A percentile compares a stretch with the other conserved stretches of the same genome.
Conservation (phyloP, 2,797 vertebrate genomes). For the Sus cebifrons region DNA sequence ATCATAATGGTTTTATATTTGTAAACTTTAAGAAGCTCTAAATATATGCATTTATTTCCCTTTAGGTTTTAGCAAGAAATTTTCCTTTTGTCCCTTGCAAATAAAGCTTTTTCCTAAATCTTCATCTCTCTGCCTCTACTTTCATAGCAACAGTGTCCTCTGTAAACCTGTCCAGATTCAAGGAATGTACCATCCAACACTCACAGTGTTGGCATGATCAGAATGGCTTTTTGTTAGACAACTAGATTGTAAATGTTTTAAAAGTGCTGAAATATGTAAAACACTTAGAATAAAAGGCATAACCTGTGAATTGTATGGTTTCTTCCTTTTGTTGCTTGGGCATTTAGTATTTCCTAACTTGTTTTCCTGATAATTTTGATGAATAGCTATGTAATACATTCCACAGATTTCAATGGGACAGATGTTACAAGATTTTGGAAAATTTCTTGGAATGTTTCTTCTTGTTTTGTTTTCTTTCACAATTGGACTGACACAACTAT, state of each 20-base stretch:
- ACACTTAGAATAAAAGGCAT: not conserved
- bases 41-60: slow-evolving; percentile 28
- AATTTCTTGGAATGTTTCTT: slow-evolving; percentile 98
- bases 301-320: not conserved
- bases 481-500: slow-evolving; percentile 98
- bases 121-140: not conserved
- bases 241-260: not conserved
- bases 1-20: slow-evolving; percentile 51
- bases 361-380: slow-evolving; percentile 68
- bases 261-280: not conserved
- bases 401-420: slow-evolving; percentile 99
- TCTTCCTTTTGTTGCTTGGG: slow-evolving; percentile 38
- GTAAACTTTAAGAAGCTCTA: slow-evolving; percentile 31
- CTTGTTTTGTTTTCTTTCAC: slow-evolving; percentile 99
- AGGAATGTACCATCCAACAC: not conserved
- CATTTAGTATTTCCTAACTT: slow-evolving; percentile 53
- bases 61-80: not conserved
- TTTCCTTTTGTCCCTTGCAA: slow-evolving; percentile 34
- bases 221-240: slow-evolving; percentile 36
- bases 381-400: slow-evolving; percentile 75
- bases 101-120: not conserved
- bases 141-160: not conserved
- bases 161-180: slow-evolving; percentile 12
- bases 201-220: not conserved
- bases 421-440: slow-evolving; percentile 99